Conservation (phyloP, 1,140 invertebrate genomes). For the roundworm (Caenorhabditis elegans) region DNA sequence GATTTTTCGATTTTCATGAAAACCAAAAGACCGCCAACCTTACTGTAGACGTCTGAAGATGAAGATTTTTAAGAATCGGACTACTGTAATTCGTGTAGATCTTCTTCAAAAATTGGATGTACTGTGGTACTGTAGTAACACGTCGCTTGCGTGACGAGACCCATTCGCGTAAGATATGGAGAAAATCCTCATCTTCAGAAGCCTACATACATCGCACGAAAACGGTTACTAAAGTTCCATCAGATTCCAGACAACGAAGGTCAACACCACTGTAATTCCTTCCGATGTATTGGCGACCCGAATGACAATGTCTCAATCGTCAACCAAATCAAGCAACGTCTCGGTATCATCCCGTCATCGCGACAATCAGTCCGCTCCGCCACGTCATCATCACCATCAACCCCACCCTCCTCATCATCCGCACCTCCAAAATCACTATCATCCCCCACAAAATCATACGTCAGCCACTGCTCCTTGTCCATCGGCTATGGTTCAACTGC, state of each 20-base stretch:
- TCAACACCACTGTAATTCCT: not conserved
- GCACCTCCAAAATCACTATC: not conserved
- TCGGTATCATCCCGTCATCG: conserved; percentile 5
- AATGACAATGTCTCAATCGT: not conserved
- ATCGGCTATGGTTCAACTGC: not conserved
- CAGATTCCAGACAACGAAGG: not conserved
- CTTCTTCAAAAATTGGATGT: too few relatives aligned
- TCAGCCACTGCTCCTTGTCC: not conserved
- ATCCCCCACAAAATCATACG: not conserved
- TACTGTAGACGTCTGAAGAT: too few relatives aligned
- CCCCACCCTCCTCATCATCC: not conserved
- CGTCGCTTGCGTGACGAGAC: too few relatives aligned
- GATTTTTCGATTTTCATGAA: too few relatives aligned
- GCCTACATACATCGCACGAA: too few relatives aligned
- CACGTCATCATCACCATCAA: not conserved
- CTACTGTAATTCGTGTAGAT: too few relatives aligned
- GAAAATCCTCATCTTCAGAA: too few relatives aligned
- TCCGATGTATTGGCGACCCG: not conserved
- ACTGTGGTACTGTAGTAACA: too few relatives aligned
- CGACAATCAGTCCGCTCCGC: not conserved
- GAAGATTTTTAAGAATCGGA: too few relatives aligned
- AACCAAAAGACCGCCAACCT: too few relatives aligned
- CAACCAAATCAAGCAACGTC: not conserved
- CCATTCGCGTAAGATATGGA: too few relatives aligned
- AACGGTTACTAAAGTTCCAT: not conserved